A percentile compares a stretch with the other conserved stretches of the same genome.
phyloP scores from a whole-genome alignment of 2,888 invertebrate species.

The Lissocephala sabroskyi region DNA sequence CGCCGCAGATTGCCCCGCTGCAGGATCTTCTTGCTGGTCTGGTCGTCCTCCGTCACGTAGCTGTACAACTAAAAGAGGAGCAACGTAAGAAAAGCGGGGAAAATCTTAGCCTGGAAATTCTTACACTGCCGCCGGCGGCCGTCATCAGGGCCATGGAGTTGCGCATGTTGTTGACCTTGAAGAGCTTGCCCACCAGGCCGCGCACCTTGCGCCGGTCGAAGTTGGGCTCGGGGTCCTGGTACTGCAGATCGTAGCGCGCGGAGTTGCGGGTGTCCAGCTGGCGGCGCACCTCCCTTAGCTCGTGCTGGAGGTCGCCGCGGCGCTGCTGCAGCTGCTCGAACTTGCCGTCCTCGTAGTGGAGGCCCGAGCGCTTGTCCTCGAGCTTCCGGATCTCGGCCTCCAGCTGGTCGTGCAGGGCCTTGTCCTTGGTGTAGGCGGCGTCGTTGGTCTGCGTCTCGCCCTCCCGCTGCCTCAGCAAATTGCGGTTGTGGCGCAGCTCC shows the following conservation, averaged over 20 bases:
- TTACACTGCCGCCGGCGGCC: constrained; percentile 87
- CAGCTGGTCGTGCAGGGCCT: constrained; percentile 74
- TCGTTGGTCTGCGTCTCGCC: constrained; percentile 79
- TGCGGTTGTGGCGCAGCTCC: constrained; percentile 79
- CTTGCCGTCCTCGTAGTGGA: constrained; percentile 78
- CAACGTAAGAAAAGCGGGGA: constrained; percentile 6
- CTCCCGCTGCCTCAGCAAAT: constrained; percentile 78
- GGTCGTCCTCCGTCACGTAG: constrained; percentile 90
- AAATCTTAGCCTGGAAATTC: constrained; percentile 34
- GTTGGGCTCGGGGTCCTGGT: constrained; percentile 83
- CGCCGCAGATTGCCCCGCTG: constrained; percentile 85
- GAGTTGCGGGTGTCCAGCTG: constrained; percentile 62
- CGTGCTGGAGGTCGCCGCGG: constrained; percentile 74
- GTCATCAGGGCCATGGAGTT: constrained; percentile 87
- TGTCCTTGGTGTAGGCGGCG: constrained; percentile 79
- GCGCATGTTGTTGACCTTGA: constrained; percentile 80
- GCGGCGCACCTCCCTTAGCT: constrained; percentile 74
- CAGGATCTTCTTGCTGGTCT: constrained; percentile 87
- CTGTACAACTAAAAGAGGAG: constrained; percentile 82
- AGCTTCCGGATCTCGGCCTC: constrained; percentile 76
- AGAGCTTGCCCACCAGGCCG: constrained; percentile 86
- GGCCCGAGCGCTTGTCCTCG: constrained; percentile 71
- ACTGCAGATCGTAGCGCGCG: constrained; percentile 77
- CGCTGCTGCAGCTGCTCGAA: constrained; percentile 75
- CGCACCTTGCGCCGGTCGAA: constrained; percentile 80